Percentiles rank a stretch among this genome's conserved stretches.
Conservation (phyloP, 2,888 invertebrate genomes). For the Mystacides longicornis region DNA sequence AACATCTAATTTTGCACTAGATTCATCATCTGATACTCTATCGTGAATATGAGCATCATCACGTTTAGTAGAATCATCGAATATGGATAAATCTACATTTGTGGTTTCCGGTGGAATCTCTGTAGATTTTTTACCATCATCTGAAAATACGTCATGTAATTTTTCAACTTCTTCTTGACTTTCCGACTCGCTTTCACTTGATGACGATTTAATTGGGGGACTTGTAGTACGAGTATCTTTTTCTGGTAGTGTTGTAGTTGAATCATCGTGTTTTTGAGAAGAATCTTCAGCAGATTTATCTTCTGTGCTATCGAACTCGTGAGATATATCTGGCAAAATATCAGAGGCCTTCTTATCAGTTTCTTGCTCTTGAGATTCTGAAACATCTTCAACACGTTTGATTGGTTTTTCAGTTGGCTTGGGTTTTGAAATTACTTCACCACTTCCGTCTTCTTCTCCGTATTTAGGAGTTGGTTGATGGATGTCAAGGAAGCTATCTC, state of each 20-base stretch:
- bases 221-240: not conserved
- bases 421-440: not conserved
- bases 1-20: not conserved
- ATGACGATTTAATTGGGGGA: not conserved
- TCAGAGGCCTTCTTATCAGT: not conserved
- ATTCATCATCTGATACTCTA: not conserved
- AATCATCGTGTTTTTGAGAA: not conserved
- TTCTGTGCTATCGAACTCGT: constrained; percentile 2
- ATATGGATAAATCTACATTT: not conserved
- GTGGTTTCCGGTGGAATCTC: not conserved
- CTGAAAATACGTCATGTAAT: constrained; percentile 1
- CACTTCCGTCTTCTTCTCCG: not conserved
- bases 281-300: not conserved
- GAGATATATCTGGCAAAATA: not conserved
- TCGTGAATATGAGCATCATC: constrained; percentile 5
- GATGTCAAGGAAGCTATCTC: constrained; percentile 2
- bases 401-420: constrained; percentile 9
- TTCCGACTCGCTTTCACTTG: not conserved
- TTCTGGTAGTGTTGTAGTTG: not conserved
- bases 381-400: constrained; percentile 4
- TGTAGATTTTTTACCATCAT: not conserved
- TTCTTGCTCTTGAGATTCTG: not conserved
- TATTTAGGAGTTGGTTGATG: not conserved
- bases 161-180: not conserved
- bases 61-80: constrained; percentile 13